phyloP scores from a whole-genome alignment of 2,888 invertebrate species.

The Meta bourneti region DNA sequence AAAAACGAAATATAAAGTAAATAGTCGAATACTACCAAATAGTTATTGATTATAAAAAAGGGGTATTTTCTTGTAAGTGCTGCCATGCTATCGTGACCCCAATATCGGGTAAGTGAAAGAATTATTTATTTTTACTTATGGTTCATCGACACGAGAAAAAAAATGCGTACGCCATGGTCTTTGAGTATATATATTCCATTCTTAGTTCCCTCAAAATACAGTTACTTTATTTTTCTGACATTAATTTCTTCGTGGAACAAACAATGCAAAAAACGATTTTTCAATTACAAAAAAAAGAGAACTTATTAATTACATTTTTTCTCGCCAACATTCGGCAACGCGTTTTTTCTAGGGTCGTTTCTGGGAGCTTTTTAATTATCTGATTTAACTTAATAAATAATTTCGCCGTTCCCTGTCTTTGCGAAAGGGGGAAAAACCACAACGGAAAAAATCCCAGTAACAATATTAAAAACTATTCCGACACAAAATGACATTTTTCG shows the following conservation, averaged over 20 bases:
- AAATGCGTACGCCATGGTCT: neutral
- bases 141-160: neutral
- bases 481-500: neutral
- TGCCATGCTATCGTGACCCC: too few relatives aligned
- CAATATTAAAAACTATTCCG: neutral
- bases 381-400: conserved; percentile 49
- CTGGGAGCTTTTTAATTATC: conserved; percentile 22
- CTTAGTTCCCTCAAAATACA: neutral
- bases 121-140: neutral
- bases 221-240: neutral
- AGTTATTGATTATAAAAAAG: too few relatives aligned
- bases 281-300: conserved; percentile 5
- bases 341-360: neutral
- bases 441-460: neutral
- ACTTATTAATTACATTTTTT: conserved; percentile 58
- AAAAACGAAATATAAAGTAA: too few relatives aligned
- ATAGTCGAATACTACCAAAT: too few relatives aligned
- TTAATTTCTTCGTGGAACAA: neutral
- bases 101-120: neutral
- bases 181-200: neutral
- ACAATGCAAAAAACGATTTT: neutral
- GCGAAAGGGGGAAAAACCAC: neutral
- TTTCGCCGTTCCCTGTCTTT: neutral
- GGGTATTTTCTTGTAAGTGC: too few relatives aligned
- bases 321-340: neutral